Evolutionary conservation across 2,797 vertebrate species (phyloP), one percentile per base, ranked within the genome.

Genomic region (Aselliscus stoliczkanus): DNA sequence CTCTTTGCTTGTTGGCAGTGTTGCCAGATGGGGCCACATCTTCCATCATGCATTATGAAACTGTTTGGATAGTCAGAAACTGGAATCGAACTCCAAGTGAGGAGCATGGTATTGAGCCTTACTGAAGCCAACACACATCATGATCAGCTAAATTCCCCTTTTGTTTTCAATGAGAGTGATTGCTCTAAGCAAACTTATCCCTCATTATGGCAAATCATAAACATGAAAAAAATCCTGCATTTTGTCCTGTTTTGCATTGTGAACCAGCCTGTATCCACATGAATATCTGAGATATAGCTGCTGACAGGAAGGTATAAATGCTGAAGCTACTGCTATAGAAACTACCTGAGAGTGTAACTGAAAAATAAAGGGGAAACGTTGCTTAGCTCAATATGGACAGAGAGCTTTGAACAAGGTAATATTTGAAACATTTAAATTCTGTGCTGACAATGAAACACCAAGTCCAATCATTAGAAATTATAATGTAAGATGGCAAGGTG

Each of bases 401-500:
- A 65, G 15, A 56, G n/a, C 39, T 87, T 84, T 80, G 47, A 76
- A 86, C 18, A 81, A 95, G 90, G 65, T 56, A 70, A 47, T 64
- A 87, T 42, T 75, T n/a, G 10, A 88, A 81, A 91, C 52, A 87
- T 75, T 79, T 83, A 82, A 82, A 42, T 86, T 82, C 18, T 65
- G 18, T 58, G 29, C 70, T 73, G 64, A 67, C 62, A 94, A 31
- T 42, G n/a, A 89, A 88, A 79, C 21, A 92, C 17, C 21, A 94
- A 97, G n/a, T 90, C 27, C 15, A 67, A 47, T 92, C 42, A 29
- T 92, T n/a, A 29, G 25, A 94, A 92, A 67, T 82, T 60, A 31
- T 1, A 50, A 67, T 54, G 20, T 81, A 44, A 88, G 14, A 72
- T 82, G 58, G 18, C 23, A 81, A 31, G 8, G 8, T 47, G 42